Base-by-base conservation (phyloP, 2,888 invertebrate genomes). In the Lamellibrachia satsuma region DNA sequence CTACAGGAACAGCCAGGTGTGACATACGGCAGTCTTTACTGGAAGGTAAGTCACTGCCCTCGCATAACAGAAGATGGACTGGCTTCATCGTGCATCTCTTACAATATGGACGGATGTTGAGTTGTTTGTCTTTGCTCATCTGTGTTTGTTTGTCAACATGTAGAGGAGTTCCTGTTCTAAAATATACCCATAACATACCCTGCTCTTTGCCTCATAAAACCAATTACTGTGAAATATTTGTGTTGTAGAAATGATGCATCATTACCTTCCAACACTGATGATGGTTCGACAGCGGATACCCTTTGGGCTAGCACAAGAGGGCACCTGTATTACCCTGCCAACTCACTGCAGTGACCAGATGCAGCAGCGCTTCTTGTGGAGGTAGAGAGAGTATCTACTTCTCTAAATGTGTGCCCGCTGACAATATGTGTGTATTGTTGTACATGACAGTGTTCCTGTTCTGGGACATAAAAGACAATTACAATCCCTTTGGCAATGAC, bases 361-460 rank as follows among this genome's bases (percentile, higher is more conserved):
- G n/a, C 75, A 75, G 75, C 75, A 75, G n/a, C 75, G n/a, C 75
- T 75, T 75, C 75, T n/a, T 75, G 75, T 75, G 75, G 75, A 75
- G 75, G 75, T 75, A 75, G n/a, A 75, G 6, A 75, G 15, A n/a
- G 2, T 57, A 57, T 57, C 7, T 8, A 39, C 39, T 39, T 39
- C 39, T 39, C 39, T 39, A 39, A 39, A 39, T 39, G 39, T 39
- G 39, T 39, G 39, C 39, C 39, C 39, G 39, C 39, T 39, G 39
- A 39, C 39, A 39, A 39, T 39, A 39, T 39, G 39, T 39, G 39
- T 39, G 39, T 39, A 39, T 39, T 39, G 39, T 39, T 39, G 39
- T 39, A 1, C 39, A 39, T 39, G 39, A 39, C 39, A 39, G 39
- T 39, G 39, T 39, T 39, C 39, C 39, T 39, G 39, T 39, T 39